Base-by-base conservation (phyloP, 2,797 vertebrate species). In the Eulemur coronatus region DNA sequence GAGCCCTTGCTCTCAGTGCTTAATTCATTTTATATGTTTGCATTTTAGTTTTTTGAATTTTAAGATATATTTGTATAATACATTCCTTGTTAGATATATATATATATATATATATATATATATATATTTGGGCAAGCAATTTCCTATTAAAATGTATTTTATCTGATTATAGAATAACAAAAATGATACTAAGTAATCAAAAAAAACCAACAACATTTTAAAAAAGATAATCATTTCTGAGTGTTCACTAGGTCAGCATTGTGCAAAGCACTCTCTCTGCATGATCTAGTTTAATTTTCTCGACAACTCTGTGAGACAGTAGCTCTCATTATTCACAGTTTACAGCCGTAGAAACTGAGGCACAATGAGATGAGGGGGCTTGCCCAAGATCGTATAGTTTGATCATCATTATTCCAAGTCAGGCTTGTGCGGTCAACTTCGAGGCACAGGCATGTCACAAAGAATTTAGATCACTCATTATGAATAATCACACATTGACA, bases 1-100 rank as follows among this genome's bases (percentile, higher is more conserved):
- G 22, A 43, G 38, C 57, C 48, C 80, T 86, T 85, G 67, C 24
- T 76, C 52, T 57, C 41, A 17, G 41, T 14, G 67, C 26, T 84
- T 87, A 43, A 48, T 89, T 95, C 67, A 67, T 48, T 90, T 87
- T 57, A 14, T 72, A 46, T 55, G 43, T 95, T 38, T n/a, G 24
- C n/a, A 7, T 86, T 48, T 89, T 20, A 41, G 24, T 33, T 55
- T 89, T 80, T 73, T 57, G 17, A 73, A 69, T 52, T 84, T 82
- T 81, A 57, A 85, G 85, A 28, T 48, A 38, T 41, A 52, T 75
- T 81, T 73, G 43, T 57, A 67, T 81, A 57, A 85, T 30, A 63
- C 28, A 65, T 50, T 79, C 35, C 41, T 65, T 89, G 6, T n/a
- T 73, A 75, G 38, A 38, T 38, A 38, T 4, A 38, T 38, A 38